Evolutionary conservation across 1,140 invertebrate genomes (phyloP).

Genomic region (Drosophila trapezifrons): DNA sequence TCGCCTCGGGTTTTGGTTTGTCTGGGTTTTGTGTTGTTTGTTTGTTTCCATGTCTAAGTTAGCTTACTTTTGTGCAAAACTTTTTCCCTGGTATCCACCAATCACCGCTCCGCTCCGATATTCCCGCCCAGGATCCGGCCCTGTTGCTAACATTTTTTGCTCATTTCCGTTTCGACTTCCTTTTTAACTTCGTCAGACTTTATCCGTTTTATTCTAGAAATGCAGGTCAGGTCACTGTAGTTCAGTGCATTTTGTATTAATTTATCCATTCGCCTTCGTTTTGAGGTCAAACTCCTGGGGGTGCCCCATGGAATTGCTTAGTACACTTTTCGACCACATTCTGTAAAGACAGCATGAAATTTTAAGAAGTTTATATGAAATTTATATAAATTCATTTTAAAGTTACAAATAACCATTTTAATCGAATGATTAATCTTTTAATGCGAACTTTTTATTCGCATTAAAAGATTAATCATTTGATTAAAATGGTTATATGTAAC

Average conservation of each 20-base stretch:
- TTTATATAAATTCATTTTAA: background rate
- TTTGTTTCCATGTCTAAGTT: slow-evolving; percentile 72
- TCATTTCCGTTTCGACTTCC: slow-evolving; percentile 68
- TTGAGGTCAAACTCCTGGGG: slow-evolving; percentile 46
- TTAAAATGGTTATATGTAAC: background rate
- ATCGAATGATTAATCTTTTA: too few relatives aligned
- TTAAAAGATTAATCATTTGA: too few relatives aligned
- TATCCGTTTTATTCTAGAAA: slow-evolving; percentile 46
- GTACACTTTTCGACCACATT: background rate
- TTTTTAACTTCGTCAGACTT: slow-evolving; percentile 52
- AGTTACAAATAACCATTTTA: background rate
- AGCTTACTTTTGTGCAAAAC: slow-evolving; percentile 61
- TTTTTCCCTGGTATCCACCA: slow-evolving; percentile 56
- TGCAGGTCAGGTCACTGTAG: slow-evolving; percentile 64
- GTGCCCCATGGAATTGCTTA: slow-evolving; percentile 24
- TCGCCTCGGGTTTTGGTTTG: slow-evolving; percentile 39
- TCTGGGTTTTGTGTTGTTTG: slow-evolving; percentile 57
- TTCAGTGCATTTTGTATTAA: slow-evolving; percentile 62
- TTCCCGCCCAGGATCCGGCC: background rate
- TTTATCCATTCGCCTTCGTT: slow-evolving; percentile 36
- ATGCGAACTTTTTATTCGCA: too few relatives aligned
- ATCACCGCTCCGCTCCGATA: slow-evolving; percentile 37
- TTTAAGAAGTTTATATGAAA: too few relatives aligned
- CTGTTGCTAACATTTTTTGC: slow-evolving; percentile 57
- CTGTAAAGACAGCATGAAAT: too few relatives aligned